A percentile compares a stretch with the other conserved stretches of the same genome.
These are phyloP conservation scores for Drosophila infuscata DNA, from an alignment of 2,888 invertebrate genomes.

Conservation along the genomic window DNA sequence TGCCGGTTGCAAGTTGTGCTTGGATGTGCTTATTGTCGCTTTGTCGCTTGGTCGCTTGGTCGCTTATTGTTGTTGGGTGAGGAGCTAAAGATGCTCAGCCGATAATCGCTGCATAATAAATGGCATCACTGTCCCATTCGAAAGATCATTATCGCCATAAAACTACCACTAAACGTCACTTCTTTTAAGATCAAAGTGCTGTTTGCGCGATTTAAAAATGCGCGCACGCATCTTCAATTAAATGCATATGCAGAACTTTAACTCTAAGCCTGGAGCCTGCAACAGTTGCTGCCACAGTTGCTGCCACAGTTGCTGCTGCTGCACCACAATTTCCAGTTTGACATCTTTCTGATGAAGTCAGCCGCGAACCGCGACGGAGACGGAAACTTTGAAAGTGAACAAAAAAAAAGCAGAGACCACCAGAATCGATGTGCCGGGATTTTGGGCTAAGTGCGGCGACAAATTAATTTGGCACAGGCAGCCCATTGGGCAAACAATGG, in stretches of 20 bases:
- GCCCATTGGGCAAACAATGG: slow-evolving; percentile 53
- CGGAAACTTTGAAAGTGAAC: not conserved
- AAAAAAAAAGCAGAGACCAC: slow-evolving; percentile 52
- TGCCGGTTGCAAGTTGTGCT: not conserved
- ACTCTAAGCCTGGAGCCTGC: slow-evolving; percentile 30
- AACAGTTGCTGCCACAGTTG: not conserved
- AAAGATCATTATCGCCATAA: slow-evolving; percentile 83
- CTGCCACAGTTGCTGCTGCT: not conserved
- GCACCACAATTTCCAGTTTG: slow-evolving; percentile 65
- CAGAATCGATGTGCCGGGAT: slow-evolving; percentile 40
- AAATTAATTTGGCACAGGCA: slow-evolving; percentile 83
- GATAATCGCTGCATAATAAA: slow-evolving; percentile 80
- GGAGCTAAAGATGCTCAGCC: slow-evolving; percentile 26
- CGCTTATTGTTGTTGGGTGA: slow-evolving; percentile 15
- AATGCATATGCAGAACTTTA: slow-evolving; percentile 59
- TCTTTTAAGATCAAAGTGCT: slow-evolving; percentile 84
- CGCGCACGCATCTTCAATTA: slow-evolving; percentile 83
- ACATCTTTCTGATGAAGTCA: slow-evolving; percentile 63
- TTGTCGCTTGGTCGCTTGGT: slow-evolving; percentile 4
- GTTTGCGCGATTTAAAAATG: slow-evolving; percentile 82
- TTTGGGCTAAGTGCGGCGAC: slow-evolving; percentile 73
- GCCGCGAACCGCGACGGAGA: slow-evolving; percentile 4
- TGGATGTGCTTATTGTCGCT: slow-evolving; percentile 16
- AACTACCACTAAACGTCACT: slow-evolving; percentile 85
- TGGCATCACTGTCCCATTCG: slow-evolving; percentile 84